Evolutionary conservation across 2,113 vertebrate species (phyloP), one percentile per base, ranked within the genome.

Genomic region (Amia ocellicauda): DNA sequence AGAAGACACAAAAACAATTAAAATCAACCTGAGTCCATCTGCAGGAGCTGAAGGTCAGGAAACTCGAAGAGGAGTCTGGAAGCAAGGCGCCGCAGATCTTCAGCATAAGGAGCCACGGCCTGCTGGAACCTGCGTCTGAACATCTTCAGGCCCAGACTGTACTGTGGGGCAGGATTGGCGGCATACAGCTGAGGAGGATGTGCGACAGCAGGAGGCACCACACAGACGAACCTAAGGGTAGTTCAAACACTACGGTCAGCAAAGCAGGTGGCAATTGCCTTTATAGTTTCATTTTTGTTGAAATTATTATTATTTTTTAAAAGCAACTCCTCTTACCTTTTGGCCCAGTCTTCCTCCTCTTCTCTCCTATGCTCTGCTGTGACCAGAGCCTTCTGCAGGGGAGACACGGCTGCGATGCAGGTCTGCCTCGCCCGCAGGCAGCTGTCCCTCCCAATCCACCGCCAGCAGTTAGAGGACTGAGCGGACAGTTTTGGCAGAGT

Each of bases 1-100:
- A 17, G 45, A 17, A 47, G 14, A 36, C 31, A 36, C 2, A 36
- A 7, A 36, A 36, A 36, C 5, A 36, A 11, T 36, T 50, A 50
- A 50, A 22, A 2, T 2, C 78, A 17, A 99, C 97, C 97, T 82
- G 96, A 98, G 78, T 99, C 97, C 56, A 91, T 91, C 79, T 98
- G 95, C 73, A 98, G 89, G 53, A 96, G 77, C 22, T 91, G 88
- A 60, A 93, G 80, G 79, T 99, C 95, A 3, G 92, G 91, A 57
- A 88, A 93, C 71, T 81, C 87, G 11, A 93, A 70, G 9, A 89
- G 75, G 54, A 55, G 75, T 2, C 82, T 85, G 4, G 86, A 73
- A 0, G 88, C 81, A 51, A 88, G 69, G 40, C 51, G 71, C 1
- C 80, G 90, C 69, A 98, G 80, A 58, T 90, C 90, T 14, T 73